phyloP scores from a whole-genome alignment of 2,113 vertebrate species.

The Tor tambroides region DNA sequence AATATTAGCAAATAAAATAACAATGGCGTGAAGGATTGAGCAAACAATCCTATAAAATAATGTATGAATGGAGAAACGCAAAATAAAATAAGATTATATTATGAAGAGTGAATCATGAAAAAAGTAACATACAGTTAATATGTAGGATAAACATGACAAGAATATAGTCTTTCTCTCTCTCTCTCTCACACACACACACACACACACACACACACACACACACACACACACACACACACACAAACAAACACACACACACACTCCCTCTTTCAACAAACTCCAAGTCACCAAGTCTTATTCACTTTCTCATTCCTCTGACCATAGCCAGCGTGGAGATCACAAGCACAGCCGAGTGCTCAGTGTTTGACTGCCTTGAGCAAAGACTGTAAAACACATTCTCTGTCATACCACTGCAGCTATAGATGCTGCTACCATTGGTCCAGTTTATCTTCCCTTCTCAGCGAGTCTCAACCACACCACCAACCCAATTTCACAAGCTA shows the following conservation, averaged over 20 bases:
- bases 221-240: no score
- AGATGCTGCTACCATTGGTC: neutral
- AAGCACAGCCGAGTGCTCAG: neutral
- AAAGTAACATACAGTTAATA: neutral
- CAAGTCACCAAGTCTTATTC: neutral
- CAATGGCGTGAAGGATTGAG: neutral
- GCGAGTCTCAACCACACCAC: constrained; percentile 8
- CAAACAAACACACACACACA: neutral
- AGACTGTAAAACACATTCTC: neutral
- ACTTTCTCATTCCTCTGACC: neutral
- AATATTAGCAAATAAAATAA: neutral
- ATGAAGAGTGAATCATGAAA: neutral
- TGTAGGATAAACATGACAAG: neutral
- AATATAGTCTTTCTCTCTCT: neutral
- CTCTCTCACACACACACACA: neutral
- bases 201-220: neutral
- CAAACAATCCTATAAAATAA: neutral
- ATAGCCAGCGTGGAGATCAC: neutral
- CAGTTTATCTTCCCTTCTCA: constrained; percentile 20
- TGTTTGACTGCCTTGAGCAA: constrained; percentile 12
- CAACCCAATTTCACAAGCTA: constrained; percentile 12
- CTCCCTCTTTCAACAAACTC: neutral
- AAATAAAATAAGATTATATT: no score
- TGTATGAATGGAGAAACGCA: neutral
- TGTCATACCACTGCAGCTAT: constrained; percentile 2